Evolutionary conservation across 2,113 vertebrate genomes (phyloP), one percentile per base, ranked within the genome.

Genomic region (Pungitius pungitius): DNA sequence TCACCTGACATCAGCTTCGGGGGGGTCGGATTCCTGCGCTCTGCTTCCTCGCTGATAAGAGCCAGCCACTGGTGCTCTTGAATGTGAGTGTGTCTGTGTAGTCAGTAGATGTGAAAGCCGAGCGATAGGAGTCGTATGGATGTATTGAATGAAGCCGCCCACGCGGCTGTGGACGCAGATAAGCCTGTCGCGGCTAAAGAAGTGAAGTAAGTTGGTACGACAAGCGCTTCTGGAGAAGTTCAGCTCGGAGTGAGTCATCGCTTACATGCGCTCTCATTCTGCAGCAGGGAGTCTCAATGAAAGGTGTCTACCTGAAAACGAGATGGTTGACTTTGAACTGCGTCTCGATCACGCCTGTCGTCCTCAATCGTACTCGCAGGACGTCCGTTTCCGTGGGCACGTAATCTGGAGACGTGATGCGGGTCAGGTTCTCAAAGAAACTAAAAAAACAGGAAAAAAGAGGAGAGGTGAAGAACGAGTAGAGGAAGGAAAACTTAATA

Each of bases 321-420:
- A 94, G 89, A 74, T 92, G 93, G 51, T 84, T 91, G 85, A 94
- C 92, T 82, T 93, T 92, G 79, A 94, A 94, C 90, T 94, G 93
- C 24, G 94, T 94, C 85, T 94, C 93, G 9, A 94, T 94, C 45
- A 94, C 93, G 1, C 93, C 93, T 0, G 92, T 93, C 0, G 94
- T 94, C 87, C 93, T 90, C 69, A 94, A 89, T 24, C 94, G 84
- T 5, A 94, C 93, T 35, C 94, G 84, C 69, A 94, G 89, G 37
- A 94, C 90, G 5, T 93, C 94, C 0, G 69, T 93, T 81, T 94
- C 93, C 1, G 93, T 91, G 39, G 94, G 93, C 45, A 93, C 81
- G 56, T 92, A 94, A 26, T 90, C 92, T 11, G 81, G 78, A 52
- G 88, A 85, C 47, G 82, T 87, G 88, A 94, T 91, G 62, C 91